A percentile compares a stretch with the other conserved stretches of the same genome.
phyloP scores from a whole-genome alignment of 2,797 vertebrate species.

The Chloroceryle amazona region DNA sequence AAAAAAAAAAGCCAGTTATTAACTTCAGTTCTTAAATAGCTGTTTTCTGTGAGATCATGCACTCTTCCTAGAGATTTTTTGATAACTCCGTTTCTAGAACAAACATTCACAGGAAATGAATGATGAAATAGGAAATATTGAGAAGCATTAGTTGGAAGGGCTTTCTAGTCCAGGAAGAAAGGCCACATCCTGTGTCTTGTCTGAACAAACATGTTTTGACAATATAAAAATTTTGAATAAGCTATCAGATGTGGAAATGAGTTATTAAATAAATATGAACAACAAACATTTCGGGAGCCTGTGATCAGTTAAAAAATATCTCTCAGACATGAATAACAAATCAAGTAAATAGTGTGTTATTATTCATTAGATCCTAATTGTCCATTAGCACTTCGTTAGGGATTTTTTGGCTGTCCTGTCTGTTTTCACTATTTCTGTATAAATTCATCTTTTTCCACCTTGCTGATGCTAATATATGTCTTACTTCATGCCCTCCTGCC shows the following conservation, averaged over 20 bases:
- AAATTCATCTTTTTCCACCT: not conserved
- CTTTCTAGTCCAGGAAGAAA: not conserved
- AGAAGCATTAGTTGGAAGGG: not conserved
- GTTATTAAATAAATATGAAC: not conserved
- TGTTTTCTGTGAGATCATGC: not conserved
- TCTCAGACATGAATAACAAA: not conserved
- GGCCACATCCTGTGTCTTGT: not conserved
- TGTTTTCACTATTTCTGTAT: not conserved
- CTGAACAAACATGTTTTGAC: not conserved
- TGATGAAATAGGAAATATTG: not conserved
- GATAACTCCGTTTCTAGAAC: not conserved
- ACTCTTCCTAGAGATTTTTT: not conserved
- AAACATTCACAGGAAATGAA: not conserved
- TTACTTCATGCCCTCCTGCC: fast-evolving
- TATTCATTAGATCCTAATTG: not conserved
- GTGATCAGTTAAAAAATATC: not conserved
- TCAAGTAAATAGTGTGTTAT: not conserved
- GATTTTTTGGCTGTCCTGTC: not conserved
- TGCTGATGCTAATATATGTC: not conserved
- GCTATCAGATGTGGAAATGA: not conserved
- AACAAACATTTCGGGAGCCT: not conserved
- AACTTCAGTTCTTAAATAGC: not conserved
- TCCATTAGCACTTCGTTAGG: not conserved
- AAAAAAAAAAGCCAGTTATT: not conserved
- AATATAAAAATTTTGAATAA: not conserved